Percentiles rank a stretch among this genome's conserved stretches.
phyloP scores from a whole-genome alignment of 2,888 invertebrate species.

The Scelioninae gen. 2 region DNA sequence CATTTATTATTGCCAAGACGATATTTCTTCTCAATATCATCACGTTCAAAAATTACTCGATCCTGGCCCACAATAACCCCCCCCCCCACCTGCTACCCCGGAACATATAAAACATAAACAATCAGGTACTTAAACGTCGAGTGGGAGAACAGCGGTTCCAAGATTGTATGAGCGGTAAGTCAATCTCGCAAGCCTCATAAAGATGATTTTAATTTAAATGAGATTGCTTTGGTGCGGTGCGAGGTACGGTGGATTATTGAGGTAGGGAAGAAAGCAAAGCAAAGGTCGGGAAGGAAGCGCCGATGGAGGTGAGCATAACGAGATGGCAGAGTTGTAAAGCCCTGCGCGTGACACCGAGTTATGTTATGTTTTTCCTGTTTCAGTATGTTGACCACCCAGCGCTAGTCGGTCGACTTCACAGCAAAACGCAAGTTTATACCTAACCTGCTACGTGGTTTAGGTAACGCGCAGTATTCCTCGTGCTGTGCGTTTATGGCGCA shows the following conservation, averaged over 20 bases:
- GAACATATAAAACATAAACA: conserved; percentile 9
- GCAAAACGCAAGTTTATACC: conserved; percentile 68
- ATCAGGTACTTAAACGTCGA: conserved; percentile 25
- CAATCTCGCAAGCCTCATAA: conserved; percentile 48
- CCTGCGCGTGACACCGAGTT: conserved; percentile 74
- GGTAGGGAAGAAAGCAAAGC: conserved; percentile 54
- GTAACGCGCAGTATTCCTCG: conserved; percentile 73
- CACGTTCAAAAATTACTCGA: too few relatives aligned
- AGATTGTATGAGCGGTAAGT: conserved; percentile 41
- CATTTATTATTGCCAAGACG: too few relatives aligned
- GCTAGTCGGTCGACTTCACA: conserved; percentile 64
- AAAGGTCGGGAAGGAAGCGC: conserved; percentile 57
- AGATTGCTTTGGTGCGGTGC: conserved; percentile 38
- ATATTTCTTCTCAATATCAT: too few relatives aligned
- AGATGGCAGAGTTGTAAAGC: conserved; percentile 75
- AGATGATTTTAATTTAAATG: conserved; percentile 52
- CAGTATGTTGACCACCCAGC: conserved; percentile 65
- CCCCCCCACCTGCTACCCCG: too few relatives aligned
- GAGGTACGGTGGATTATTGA: conserved; percentile 48
- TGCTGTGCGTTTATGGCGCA: conserved; percentile 75
- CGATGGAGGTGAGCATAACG: conserved; percentile 64
- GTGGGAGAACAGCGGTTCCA: conserved; percentile 34
- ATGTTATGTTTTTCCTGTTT: conserved; percentile 71
- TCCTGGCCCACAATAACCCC: too few relatives aligned
- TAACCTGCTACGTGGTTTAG: conserved; percentile 67